Evolutionary conservation across 2,797 vertebrate genomes (phyloP).

Genomic region (Poliocrania exsul): DNA sequence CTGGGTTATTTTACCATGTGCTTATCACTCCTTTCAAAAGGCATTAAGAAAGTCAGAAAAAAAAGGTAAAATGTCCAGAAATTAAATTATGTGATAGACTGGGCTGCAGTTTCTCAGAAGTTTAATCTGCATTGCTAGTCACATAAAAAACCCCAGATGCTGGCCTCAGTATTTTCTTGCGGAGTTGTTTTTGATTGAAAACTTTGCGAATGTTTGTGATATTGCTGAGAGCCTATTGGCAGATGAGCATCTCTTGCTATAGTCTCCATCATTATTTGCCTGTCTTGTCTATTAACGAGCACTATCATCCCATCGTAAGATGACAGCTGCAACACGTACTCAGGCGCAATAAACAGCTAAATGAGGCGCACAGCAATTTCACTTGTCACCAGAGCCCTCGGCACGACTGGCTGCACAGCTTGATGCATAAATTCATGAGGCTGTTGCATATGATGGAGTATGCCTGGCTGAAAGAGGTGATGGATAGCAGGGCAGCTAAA

Average conservation of each 20-base stretch:
- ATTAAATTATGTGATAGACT: neutral
- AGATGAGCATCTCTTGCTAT: conserved; percentile 85
- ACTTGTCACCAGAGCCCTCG: conserved; percentile 86
- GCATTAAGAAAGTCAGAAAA: neutral
- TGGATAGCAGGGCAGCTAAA: conserved; percentile 87
- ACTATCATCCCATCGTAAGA: conserved; percentile 85
- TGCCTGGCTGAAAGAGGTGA: conserved; percentile 86
- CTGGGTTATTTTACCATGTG: neutral
- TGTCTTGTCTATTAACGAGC: conserved; percentile 87
- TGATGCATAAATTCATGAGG: conserved; percentile 89
- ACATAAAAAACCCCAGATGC: conserved; percentile 48
- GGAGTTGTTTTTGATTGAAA: conserved; percentile 80
- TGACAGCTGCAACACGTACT: conserved; percentile 88
- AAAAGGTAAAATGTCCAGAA: neutral
- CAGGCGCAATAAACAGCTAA: conserved; percentile 87
- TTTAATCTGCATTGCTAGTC: conserved; percentile 68
- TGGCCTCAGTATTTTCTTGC: conserved; percentile 77
- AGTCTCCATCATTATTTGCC: conserved; percentile 86
- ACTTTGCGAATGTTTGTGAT: conserved; percentile 83
- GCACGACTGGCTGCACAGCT: conserved; percentile 86
- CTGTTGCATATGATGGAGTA: conserved; percentile 88
- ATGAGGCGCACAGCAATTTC: conserved; percentile 88
- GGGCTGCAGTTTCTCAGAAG: conserved; percentile 53
- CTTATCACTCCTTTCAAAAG: conserved; percentile 33
- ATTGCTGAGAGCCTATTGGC: conserved; percentile 83